Evolutionary conservation across 2,888 invertebrate species (phyloP), one percentile per base, ranked within the genome.

Genomic region (Sinohyriopsis cumingii): DNA sequence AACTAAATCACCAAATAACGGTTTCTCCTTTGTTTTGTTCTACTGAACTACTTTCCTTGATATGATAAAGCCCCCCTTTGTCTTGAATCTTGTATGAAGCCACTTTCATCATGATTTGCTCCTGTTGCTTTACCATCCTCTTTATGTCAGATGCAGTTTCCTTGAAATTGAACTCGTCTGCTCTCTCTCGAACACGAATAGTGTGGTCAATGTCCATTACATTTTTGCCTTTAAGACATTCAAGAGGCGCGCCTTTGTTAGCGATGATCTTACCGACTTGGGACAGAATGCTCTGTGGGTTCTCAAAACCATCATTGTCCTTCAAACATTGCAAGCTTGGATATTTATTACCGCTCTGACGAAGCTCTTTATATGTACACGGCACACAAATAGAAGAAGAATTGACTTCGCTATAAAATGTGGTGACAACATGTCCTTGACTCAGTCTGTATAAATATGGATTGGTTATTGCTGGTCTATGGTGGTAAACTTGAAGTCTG

Each of bases 131-230:
- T 9, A 87, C 84, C 82, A 84, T 82, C 22, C 73, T 67, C 67
- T 86, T 82, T n/a, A 87, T 84, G 64, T 73, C 67, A 4, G 77
- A 73, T 2, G 82, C 73, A 6, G 86, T 84, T 15, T 84, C 79
- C 20, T 66, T 56, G 73, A 87, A 86, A 65, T 79, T 75, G 63
- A 82, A 87, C 60, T 82, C 77, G 68, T 85, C 81, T 0, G 85
- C 86, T 24, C 83, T 71, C 72, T 86, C 83, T 53, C 79, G 68
- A 12, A 87, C 75, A 54, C 78, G 69, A 33, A 87, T 82, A 24
- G 80, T 82, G 74, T 87, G 87, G 69, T 87, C 87, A 24, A 87
- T 79, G 73, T 87, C 87, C 53, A 87, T 84, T 25, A 87, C 84
- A 66, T 86, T 87, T 77, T 86, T 87, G 3, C 87, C 87, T 67